Base-by-base conservation (phyloP, 2,797 vertebrate genomes). In the Arnoldichthys spilopterus region DNA sequence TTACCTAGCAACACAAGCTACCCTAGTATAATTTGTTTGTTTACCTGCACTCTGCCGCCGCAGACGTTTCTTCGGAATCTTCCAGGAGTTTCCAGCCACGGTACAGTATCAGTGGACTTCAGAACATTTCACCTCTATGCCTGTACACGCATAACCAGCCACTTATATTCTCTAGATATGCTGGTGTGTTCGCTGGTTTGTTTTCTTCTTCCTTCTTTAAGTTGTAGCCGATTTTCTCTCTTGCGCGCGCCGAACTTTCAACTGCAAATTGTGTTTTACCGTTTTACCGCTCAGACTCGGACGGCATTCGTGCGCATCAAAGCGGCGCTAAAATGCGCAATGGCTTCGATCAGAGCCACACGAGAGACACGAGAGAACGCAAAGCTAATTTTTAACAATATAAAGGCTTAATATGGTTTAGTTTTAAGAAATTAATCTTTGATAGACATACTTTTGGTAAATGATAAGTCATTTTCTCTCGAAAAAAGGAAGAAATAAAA, bases 301-400 rank as follows among this genome's bases (percentile, higher is more conserved):
- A 13, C 34, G 49, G 74, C 24, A 34, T 24, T 34, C 18, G 0
- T 37, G 26, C 37, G 34, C 74, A 26, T 58, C 74, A 67, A 4
- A 43, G 24, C 51, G 26, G 74, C 74, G 63, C 51, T 11, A 4
- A 5, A 67, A 7, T 58, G 63, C 63, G 74, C 63, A 76, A 6
- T 0, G 40, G 15, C 18, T 6, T 6, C 2, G 4, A 5, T 54
- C n/a, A n/a, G n/a, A n/a, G n/a, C n/a, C n/a, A n/a, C n/a, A n/a
- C n/a, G n/a, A n/a, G n/a, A n/a, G n/a, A n/a, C n/a, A n/a, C n/a
- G n/a, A n/a, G n/a, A n/a, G n/a, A n/a, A n/a, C n/a, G n/a, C n/a
- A n/a, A n/a, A n/a, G n/a, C n/a, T n/a, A n/a, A n/a, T n/a, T n/a
- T n/a, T n/a, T n/a, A n/a, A n/a, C n/a, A n/a, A n/a, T n/a, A n/a